Evolutionary conservation across 2,113 vertebrate species (phyloP).

Genomic region (Eudyptes chrysolophus): DNA sequence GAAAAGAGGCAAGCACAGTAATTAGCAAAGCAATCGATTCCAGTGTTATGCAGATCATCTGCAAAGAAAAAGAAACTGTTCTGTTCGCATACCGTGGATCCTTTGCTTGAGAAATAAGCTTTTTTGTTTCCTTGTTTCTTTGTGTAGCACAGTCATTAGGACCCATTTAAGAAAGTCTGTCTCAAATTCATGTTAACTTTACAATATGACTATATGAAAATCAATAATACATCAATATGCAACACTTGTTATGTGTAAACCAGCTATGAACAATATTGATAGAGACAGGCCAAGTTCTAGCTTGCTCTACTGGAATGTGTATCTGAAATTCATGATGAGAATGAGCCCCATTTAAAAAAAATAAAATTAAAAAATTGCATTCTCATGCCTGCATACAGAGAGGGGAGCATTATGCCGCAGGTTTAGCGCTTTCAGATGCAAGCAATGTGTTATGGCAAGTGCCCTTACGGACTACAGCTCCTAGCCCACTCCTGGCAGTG

Average conservation of each 20-base stretch:
- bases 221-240: not conserved
- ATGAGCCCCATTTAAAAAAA: not conserved
- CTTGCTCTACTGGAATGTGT: not conserved
- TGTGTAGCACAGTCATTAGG: not conserved
- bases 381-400: not conserved
- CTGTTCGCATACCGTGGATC: not conserved
- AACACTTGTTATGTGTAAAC: not conserved
- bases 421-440: not conserved
- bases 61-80: not conserved
- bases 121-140: not conserved
- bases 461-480: fast-evolving
- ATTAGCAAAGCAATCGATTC: constrained; percentile 39
- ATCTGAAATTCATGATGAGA: not conserved
- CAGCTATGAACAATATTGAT: not conserved
- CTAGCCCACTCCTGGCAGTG: not conserved
- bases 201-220: not conserved
- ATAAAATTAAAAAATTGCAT: not conserved
- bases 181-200: not conserved
- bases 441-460: not conserved
- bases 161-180: not conserved
- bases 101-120: not conserved
- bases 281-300: not conserved
- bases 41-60: not conserved
- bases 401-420: not conserved
- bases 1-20: not conserved